Evolutionary conservation across 1,140 invertebrate genomes (phyloP), one percentile per base, ranked within the genome.

Genomic region (Microplitis mediator): DNA sequence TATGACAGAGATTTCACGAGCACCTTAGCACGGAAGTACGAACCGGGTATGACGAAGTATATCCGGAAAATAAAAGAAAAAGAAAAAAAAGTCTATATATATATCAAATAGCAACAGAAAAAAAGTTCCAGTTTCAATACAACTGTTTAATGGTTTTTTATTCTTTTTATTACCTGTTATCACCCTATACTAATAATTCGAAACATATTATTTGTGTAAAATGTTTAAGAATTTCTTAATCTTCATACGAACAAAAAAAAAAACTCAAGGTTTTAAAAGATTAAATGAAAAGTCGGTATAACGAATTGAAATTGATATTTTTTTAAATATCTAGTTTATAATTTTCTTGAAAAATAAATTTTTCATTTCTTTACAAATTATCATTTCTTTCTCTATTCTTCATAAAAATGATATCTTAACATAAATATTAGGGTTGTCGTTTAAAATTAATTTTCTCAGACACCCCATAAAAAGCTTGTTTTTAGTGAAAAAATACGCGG

Each of bases 1-100:
- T 35, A 62, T 56, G 36, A 13, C n/a, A 63, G n/a, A 11, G 39
- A 50, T 50, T 39, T n/a, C 11, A 60, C 32, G 34, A 35, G 13
- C 62, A n/a, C 45, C 35, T 14, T 14, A 13, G 5, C 16, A 35
- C 16, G 71, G 71, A 72, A 72, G 56, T 62, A 62, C 54, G 54
- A 67, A 36, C 39, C 64, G n/a, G 50, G 34, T 67, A 34, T 72
- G 71, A 72, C 71, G 50, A 31, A 72, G 36, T 72, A 58, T 45
- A 36, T 72, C 64, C 64, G 54, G 54, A 35, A 61, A 65, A 11
- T 35, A 35, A 61, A 65, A 11, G 8, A 8, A 23, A 14, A 34
- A 39, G 4, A 63, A 45, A 63, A 63, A 39, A 5, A 63, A 13
- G 11, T 63, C 35, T 4, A 63, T 36, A 35, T 35, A 63, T 36